Conservation (phyloP, 2,113 vertebrate species). For the Antechinus stuartii region DNA sequence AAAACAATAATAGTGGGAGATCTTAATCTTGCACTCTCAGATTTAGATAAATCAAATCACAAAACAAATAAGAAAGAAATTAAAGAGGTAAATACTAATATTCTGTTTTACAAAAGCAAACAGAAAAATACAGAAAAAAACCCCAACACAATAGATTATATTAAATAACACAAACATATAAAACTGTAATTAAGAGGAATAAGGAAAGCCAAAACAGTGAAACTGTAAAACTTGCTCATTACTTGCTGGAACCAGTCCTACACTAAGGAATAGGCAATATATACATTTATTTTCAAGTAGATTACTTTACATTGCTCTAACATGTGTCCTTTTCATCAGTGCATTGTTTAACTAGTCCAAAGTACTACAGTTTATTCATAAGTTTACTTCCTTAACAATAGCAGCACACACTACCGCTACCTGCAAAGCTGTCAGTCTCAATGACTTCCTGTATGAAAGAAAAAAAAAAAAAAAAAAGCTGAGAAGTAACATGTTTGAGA, state of each 20-base stretch:
- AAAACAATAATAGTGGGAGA: no score
- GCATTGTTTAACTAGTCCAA: conserved; percentile 85
- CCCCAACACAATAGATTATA: conserved; percentile 84
- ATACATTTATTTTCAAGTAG: conserved; percentile 89
- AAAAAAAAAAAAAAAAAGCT: conserved; percentile 79
- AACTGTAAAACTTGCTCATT: conserved; percentile 88
- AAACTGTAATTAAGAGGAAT: conserved; percentile 87
- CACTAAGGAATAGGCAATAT: conserved; percentile 88
- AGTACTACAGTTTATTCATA: conserved; percentile 82
- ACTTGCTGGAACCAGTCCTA: conserved; percentile 88
- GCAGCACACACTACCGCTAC: conserved; percentile 87
- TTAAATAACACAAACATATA: conserved; percentile 87
- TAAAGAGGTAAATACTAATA: no score
- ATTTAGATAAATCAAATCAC: no score
- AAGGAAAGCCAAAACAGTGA: conserved; percentile 89
- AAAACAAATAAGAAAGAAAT: no score
- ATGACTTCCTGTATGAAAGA: conserved; percentile 85
- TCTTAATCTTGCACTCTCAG: no score
- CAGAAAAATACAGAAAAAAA: conserved; percentile 83
- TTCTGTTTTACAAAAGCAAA: conserved; percentile 84
- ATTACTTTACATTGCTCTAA: conserved; percentile 85
- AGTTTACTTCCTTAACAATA: conserved; percentile 83
- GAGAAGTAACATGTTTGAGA: conserved; percentile 83
- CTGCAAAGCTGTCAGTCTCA: conserved; percentile 87
- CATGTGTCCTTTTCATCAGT: conserved; percentile 86